Evolutionary conservation across 2,888 invertebrate species (phyloP).

Genomic region (Euplagia quadripunctaria): DNA sequence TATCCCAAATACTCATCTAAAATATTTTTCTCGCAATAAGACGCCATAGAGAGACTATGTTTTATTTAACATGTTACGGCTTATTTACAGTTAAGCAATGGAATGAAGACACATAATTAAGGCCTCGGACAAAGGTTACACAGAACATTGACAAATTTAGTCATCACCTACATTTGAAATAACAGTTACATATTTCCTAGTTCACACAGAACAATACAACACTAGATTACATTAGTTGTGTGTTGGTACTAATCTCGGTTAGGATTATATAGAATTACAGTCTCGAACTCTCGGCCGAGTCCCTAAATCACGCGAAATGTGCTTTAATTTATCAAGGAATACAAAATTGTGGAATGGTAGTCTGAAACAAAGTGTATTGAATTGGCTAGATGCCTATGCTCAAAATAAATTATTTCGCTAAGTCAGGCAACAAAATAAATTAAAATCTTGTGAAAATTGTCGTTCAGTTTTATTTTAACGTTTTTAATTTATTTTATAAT

Average conservation of each 20-base stretch:
- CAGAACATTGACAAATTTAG: slow-evolving; percentile 15
- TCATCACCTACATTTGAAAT: slow-evolving; percentile 32
- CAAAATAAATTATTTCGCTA: too few relatives aligned
- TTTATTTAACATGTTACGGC: slow-evolving; percentile 5
- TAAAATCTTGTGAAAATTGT: too few relatives aligned
- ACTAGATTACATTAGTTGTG: slow-evolving; percentile 18
- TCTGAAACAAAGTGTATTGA: not conserved
- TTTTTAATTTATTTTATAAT: too few relatives aligned
- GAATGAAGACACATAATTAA: slow-evolving; percentile 14
- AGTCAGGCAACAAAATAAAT: too few relatives aligned
- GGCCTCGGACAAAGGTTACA: slow-evolving; percentile 3
- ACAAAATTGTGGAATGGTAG: slow-evolving; percentile 29
- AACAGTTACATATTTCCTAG: slow-evolving; percentile 41
- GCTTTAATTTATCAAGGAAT: slow-evolving; percentile 32
- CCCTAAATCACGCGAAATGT: slow-evolving; percentile 61
- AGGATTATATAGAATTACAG: slow-evolving; percentile 67
- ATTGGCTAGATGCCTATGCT: too few relatives aligned
- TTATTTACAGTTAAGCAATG: slow-evolving; percentile 14
- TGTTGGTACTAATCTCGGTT: slow-evolving; percentile 47
- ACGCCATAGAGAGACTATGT: not conserved
- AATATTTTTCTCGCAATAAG: not conserved
- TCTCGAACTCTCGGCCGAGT: slow-evolving; percentile 41
- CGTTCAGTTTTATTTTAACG: too few relatives aligned
- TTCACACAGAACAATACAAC: slow-evolving; percentile 39
- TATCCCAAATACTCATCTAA: not conserved